Evolutionary conservation across 2,797 vertebrate species (phyloP).

Genomic region (Coilia nasus): DNA sequence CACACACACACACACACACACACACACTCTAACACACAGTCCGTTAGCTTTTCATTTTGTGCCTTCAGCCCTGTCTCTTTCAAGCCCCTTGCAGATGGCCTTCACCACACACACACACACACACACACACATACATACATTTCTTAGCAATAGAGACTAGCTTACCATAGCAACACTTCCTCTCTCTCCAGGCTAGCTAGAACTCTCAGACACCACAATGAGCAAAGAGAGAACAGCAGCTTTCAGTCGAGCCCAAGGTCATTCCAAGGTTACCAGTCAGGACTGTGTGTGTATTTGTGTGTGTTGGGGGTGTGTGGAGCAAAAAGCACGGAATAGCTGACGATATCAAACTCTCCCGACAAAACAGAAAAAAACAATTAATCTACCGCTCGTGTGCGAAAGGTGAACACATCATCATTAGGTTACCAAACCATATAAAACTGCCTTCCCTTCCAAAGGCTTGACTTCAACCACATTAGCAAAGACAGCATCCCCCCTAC

Average conservation of each 20-base stretch:
- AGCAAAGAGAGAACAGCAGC: not conserved
- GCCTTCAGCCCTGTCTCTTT: no score
- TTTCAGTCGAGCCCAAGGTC: not conserved
- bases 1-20: not conserved
- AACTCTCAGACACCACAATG: not conserved
- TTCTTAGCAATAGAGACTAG: not conserved
- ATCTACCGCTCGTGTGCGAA: not conserved
- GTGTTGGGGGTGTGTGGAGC: not conserved
- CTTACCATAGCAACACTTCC: slow-evolving; percentile 16
- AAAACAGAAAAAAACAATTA: not conserved
- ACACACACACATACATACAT: not conserved
- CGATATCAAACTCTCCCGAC: not conserved
- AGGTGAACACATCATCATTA: not conserved
- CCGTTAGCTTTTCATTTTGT: not conserved
- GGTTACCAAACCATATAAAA: not conserved
- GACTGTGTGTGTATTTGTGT: not conserved
- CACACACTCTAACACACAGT: not conserved
- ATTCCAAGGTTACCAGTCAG: not conserved
- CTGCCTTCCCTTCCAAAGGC: not conserved
- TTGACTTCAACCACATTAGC: not conserved
- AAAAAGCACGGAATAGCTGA: not conserved
- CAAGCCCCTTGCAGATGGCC: not conserved
- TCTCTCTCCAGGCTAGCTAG: not conserved
- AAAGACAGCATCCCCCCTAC: no score
- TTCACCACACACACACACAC: not conserved